A percentile compares a stretch with the other conserved stretches of the same genome.
Evolutionary conservation across 2,113 vertebrate genomes (phyloP).

Genomic region (Sigmodon hispidus): DNA sequence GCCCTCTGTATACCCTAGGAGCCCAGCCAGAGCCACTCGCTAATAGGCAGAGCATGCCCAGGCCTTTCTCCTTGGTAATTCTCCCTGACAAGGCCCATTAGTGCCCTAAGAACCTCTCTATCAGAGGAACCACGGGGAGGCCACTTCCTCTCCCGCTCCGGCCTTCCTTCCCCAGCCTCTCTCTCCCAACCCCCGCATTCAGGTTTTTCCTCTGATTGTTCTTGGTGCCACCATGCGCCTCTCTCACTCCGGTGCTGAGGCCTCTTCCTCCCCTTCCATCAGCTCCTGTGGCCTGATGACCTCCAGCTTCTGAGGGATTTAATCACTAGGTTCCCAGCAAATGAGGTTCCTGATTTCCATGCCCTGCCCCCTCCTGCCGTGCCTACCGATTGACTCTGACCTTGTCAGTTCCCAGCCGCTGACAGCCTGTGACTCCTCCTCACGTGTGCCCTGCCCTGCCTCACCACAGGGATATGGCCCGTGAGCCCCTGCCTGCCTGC

Average conservation of each 20-base stretch:
- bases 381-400: background rate
- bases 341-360: background rate
- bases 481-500: background rate
- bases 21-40: background rate
- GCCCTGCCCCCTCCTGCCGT: background rate
- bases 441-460: background rate
- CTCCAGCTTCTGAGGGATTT: background rate
- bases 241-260: background rate
- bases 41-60: background rate
- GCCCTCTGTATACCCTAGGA: background rate
- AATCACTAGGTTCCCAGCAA: background rate
- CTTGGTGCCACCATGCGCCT: background rate
- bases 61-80: background rate
- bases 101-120: background rate
- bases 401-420: background rate
- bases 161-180: conserved; percentile 13
- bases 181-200: conserved; percentile 4
- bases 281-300: background rate
- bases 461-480: background rate
- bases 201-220: conserved; percentile 69
- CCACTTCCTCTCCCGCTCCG: background rate
- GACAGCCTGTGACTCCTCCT: background rate
- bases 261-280: background rate
- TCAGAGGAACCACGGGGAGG: background rate
- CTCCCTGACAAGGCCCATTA: background rate